Percentiles rank a stretch among this genome's conserved stretches.
Conservation (phyloP, 2,113 vertebrate species). For the Mustelus asterias region DNA sequence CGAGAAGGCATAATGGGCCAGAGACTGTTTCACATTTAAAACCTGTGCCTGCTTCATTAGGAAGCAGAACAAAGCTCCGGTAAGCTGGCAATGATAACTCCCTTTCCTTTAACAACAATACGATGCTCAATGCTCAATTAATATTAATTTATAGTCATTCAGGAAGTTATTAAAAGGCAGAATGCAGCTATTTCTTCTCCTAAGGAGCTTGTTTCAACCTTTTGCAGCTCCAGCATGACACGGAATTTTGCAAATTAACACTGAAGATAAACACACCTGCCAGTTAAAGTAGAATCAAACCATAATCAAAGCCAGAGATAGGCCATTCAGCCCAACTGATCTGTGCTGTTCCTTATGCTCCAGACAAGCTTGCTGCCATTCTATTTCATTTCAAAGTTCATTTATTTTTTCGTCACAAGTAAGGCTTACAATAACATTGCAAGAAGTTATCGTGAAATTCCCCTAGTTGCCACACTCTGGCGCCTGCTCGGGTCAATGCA, state of each 20-base stretch:
- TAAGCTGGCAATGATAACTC: background rate
- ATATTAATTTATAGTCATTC: background rate
- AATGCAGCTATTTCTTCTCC: background rate
- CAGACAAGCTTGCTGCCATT: background rate
- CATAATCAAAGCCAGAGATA: too few species aligned
- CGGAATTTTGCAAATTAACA: background rate
- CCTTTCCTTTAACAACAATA: background rate
- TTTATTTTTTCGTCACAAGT: too few species aligned
- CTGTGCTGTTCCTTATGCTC: background rate
- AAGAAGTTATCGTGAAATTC: too few species aligned
- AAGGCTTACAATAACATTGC: too few species aligned
- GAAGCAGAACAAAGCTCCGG: slow-evolving; percentile 28
- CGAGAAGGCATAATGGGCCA: slow-evolving; percentile 21
- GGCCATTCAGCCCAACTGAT: background rate
- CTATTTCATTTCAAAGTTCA: too few species aligned
- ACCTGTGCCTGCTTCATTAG: slow-evolving; percentile 38
- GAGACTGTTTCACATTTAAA: slow-evolving; percentile 41
- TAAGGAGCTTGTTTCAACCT: background rate
- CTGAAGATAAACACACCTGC: background rate
- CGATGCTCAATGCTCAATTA: background rate
- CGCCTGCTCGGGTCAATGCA: too few species aligned
- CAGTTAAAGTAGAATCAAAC: background rate
- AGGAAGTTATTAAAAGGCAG: background rate
- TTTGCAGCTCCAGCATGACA: background rate
- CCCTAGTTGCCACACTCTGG: too few species aligned